Percentiles rank a stretch among this genome's conserved stretches.
Conservation (phyloP, 1,140 invertebrate genomes). For the Zaprionus inermis region DNA sequence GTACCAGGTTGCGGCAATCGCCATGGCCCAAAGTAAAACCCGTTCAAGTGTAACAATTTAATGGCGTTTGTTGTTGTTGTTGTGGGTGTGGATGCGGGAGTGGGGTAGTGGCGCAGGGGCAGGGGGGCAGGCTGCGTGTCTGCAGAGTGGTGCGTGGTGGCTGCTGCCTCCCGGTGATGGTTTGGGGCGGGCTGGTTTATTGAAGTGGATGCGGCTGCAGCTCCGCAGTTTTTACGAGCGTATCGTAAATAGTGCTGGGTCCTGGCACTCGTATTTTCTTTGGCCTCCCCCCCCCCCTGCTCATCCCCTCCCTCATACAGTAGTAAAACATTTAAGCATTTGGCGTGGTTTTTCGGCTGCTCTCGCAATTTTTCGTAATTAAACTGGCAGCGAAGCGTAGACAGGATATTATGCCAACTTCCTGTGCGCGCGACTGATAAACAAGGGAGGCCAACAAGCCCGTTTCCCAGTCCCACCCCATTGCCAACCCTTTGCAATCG, state of each 20-base stretch:
- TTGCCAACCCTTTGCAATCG: constrained; percentile 1
- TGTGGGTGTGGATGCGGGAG: constrained; percentile 13
- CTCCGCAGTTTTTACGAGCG: constrained; percentile 51
- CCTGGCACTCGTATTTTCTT: constrained; percentile 26
- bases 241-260: constrained; percentile 51
- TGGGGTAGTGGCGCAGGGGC: not conserved
- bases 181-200: constrained; percentile 20
- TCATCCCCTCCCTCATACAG: not conserved
- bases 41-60: constrained; percentile 83
- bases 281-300: not conserved
- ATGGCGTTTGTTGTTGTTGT: constrained; percentile 73
- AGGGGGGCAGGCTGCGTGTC: not conserved
- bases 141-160: constrained; percentile 3
- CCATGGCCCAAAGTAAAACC: constrained; percentile 78
- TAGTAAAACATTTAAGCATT: constrained; percentile 54
- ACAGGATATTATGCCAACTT: constrained; percentile 79
- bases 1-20: constrained; percentile 57
- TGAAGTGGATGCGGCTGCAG: constrained; percentile 50
- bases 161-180: not conserved
- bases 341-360: constrained; percentile 34
- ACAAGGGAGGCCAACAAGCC: constrained; percentile 32
- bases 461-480: not conserved
- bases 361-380: constrained; percentile 74
- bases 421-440: constrained; percentile 60
- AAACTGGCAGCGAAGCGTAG: constrained; percentile 73